Evolutionary conservation across 1,140 invertebrate genomes (phyloP).

Genomic region (Trichonephila clavipes): DNA sequence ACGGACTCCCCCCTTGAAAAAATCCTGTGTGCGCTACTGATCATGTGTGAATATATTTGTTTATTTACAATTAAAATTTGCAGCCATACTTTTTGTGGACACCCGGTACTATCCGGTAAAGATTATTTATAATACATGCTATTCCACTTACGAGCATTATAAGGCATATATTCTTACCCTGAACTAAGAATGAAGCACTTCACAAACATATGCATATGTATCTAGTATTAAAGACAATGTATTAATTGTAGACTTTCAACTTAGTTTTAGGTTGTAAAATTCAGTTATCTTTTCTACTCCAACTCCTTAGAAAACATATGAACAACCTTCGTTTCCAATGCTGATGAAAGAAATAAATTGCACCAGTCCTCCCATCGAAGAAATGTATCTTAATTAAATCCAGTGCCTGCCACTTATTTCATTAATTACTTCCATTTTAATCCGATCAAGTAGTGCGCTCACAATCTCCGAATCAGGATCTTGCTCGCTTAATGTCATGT

Average conservation of each 20-base stretch:
- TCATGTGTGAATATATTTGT: too few species aligned
- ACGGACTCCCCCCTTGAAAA: too few species aligned
- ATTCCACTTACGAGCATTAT: too few species aligned
- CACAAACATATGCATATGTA: too few species aligned
- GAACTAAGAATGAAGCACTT: too few species aligned
- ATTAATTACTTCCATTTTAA: constrained; percentile 70
- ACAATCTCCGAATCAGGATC: constrained; percentile 66
- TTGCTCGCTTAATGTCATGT: constrained; percentile 49
- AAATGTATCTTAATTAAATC: constrained; percentile 72
- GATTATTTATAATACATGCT: too few species aligned
- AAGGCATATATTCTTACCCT: too few species aligned
- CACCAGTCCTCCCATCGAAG: constrained; percentile 37
- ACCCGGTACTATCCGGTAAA: too few species aligned
- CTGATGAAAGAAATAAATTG: constrained; percentile 43
- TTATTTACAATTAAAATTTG: too few species aligned
- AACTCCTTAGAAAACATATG: not conserved
- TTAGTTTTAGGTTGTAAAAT: not conserved
- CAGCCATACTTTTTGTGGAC: too few species aligned
- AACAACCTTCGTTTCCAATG: not conserved
- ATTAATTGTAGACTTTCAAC: not conserved
- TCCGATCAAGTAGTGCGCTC: constrained; percentile 42
- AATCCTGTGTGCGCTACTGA: too few species aligned
- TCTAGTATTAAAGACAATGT: not conserved
- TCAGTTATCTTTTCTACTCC: not conserved
- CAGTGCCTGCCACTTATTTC: constrained; percentile 43